phyloP scores from a whole-genome alignment of 2,113 vertebrate species.

The Chaenogobius annularis region DNA sequence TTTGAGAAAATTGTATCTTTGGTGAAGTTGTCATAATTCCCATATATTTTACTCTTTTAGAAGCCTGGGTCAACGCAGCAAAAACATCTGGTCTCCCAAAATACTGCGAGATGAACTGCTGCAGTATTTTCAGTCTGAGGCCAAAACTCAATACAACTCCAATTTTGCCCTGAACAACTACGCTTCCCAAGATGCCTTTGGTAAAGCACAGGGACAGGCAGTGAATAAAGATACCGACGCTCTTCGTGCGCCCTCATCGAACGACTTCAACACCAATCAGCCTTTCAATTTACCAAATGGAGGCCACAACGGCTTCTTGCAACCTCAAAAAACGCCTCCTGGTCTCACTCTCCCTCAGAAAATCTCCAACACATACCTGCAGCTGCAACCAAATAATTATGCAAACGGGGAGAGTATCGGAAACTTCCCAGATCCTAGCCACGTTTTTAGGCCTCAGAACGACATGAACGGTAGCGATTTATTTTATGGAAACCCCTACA shows the following conservation, averaged over 20 bases:
- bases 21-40: neutral
- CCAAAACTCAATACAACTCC: constrained; percentile 71
- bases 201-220: constrained; percentile 71
- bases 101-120: constrained; percentile 68
- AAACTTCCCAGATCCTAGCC: constrained; percentile 36
- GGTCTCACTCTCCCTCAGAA: constrained; percentile 49
- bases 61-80: constrained; percentile 79
- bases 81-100: constrained; percentile 81
- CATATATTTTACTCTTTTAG: constrained; percentile 66
- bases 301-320: constrained; percentile 34
- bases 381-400: constrained; percentile 35
- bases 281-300: constrained; percentile 48
- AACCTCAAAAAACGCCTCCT: constrained; percentile 51
- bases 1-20: neutral
- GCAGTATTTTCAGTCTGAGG: constrained; percentile 78
- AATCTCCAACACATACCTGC: constrained; percentile 27
- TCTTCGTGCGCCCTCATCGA: constrained; percentile 39
- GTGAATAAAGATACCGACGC: constrained; percentile 56
- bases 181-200: constrained; percentile 69
- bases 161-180: constrained; percentile 74
- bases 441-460: constrained; percentile 39
- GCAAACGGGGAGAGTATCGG: constrained; percentile 28
- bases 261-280: constrained; percentile 44
- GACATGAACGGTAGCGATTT: constrained; percentile 45
- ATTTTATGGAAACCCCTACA: constrained; percentile 39